Evolutionary conservation across 30 jellyfish, hydroid and myxozoan species (phyloP), one percentile per base, ranked within the genome.

Genomic region (Turritopsis rubra): DNA sequence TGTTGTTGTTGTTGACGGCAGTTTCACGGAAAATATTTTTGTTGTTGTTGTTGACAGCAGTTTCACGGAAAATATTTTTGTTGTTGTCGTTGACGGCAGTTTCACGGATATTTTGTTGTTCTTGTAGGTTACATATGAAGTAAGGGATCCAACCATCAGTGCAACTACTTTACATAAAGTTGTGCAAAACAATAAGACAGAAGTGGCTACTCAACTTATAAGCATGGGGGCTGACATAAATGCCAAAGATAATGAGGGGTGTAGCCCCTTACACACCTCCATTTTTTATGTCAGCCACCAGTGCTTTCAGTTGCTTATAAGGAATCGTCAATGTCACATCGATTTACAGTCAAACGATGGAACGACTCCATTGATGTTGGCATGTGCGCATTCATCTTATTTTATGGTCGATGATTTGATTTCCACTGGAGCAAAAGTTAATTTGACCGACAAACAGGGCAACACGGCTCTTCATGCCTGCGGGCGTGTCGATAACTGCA

Each of bases 321-420:
- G 91, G 66, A 90, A 90, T 80, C 91, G 97, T 1, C 66, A 88
- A 26, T 84, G 94, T 19, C 81, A 83, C 18, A 77, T 90, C 65
- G 97, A 90, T 75, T 89, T 91, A 21, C 95, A 85, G 65, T 68
- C 88, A 75, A 41, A 81, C 86, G 95, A 90, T 29, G 97, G 97
- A 28, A 78, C 89, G 76, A 90, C 97, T 1, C 95, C 97, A 21
- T 72, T 90, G 75, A 90, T 90, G 97, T 95, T 85, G 83, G 97
- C 97, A 41, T 85, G 95, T 74, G 52, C 92, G 52, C 81, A 81
- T 54, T 90, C 75, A 26, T 82, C 75, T 5, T 85, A 85, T 73
- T 79, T 86, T 5, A 85, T 90, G 97, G 95, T 90, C 26, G 95
- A 85, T 52, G 97, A 90, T 28, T 86, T 90, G 25, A 85, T 90